A percentile compares a stretch with the other conserved stretches of the same genome.
phyloP scores from a whole-genome alignment of 2,113 vertebrate genomes.

The Talpa occidentalis region DNA sequence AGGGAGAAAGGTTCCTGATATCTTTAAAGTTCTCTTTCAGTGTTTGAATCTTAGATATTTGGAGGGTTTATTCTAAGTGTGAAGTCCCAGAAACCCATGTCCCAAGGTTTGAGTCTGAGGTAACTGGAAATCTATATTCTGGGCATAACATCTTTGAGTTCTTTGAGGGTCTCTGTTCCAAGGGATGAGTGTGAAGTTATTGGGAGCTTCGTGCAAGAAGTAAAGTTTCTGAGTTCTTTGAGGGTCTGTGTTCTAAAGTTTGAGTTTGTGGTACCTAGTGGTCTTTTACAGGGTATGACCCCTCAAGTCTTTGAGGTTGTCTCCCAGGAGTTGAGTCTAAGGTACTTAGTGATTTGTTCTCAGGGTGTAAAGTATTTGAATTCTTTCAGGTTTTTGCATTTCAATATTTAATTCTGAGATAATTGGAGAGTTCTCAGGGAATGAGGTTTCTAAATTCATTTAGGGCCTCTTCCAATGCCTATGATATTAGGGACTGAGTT shows the following conservation, averaged over 20 bases:
- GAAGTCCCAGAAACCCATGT: background rate
- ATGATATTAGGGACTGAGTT: background rate
- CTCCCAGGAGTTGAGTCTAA: conserved; percentile 1
- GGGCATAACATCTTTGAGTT: background rate
- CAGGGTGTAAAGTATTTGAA: background rate
- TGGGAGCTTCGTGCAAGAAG: background rate
- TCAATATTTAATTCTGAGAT: background rate
- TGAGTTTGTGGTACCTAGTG: background rate
- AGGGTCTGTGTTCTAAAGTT: background rate
- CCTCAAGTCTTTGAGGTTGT: background rate
- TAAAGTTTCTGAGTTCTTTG: background rate
- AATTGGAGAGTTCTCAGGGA: background rate
- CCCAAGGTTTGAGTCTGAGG: background rate
- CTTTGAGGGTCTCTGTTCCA: background rate
- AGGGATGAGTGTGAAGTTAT: background rate
- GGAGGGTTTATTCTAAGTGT: background rate
- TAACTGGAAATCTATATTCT: background rate
- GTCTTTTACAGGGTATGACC: background rate
- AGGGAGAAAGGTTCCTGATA: background rate
- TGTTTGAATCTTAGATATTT: background rate
- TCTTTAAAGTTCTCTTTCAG: background rate
- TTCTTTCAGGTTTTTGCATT: background rate
- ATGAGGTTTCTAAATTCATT: background rate
- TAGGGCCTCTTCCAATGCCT: background rate
- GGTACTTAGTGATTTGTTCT: background rate